Conservation (phyloP, 2,113 vertebrate species). For the Pogonocichla stellata region DNA sequence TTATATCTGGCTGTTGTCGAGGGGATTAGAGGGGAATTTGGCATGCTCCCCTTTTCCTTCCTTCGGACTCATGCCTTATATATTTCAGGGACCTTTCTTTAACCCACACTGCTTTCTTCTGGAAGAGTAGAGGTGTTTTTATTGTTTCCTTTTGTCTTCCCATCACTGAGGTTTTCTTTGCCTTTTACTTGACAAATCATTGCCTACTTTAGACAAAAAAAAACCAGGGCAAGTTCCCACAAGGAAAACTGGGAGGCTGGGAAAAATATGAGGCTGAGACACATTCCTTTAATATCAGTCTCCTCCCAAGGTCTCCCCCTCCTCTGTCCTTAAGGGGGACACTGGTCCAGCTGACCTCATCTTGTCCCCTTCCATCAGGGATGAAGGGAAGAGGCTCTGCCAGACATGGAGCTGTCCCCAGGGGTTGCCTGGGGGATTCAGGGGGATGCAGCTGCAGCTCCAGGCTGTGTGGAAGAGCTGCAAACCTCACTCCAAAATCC, state of each 20-base stretch:
- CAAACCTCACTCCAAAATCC: background rate
- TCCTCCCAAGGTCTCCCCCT: background rate
- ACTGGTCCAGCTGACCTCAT: background rate
- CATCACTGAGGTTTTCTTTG: background rate
- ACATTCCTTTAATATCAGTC: background rate
- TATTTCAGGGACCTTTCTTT: constrained; percentile 39
- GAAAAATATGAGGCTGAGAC: fast-evolving
- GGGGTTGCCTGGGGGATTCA: no score
- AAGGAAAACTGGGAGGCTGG: background rate
- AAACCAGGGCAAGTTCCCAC: background rate
- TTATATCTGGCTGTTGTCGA: constrained; percentile 6
- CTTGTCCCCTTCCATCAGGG: background rate
- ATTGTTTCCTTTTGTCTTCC: constrained; percentile 54
- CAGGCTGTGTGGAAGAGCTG: background rate
- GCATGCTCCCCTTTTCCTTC: constrained; percentile 30
- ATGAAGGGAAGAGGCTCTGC: background rate
- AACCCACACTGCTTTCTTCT: constrained; percentile 9
- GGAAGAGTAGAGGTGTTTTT: constrained; percentile 5
- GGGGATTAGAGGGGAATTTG: constrained; percentile 64
- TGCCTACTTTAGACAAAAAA: background rate
- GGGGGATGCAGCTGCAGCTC: background rate
- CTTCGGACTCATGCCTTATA: constrained; percentile 16
- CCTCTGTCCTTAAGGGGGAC: background rate
- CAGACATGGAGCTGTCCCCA: background rate
- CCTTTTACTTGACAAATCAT: background rate